Evolutionary conservation across 2,797 vertebrate genomes (phyloP), one percentile per base, ranked within the genome.

Genomic region (Pogonophryne albipinna): DNA sequence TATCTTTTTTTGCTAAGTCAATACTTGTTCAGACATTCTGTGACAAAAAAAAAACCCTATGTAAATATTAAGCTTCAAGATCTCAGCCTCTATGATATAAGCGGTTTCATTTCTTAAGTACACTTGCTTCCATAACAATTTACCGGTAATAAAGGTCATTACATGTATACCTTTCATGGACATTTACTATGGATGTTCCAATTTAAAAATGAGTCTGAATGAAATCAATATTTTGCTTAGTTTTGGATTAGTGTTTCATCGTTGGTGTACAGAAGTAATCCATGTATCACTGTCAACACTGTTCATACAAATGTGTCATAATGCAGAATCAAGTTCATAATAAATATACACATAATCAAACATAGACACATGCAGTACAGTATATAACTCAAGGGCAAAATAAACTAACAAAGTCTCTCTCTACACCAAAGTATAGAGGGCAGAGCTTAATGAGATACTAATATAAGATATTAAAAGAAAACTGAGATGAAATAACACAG

Each of bases 181-280:
- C 41, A 34, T 34, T 27, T 14, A 50, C 41, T 14, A 1, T 13
- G 17, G 31, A 31, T 27, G 16, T 31, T 71, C 23, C 42, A 1
- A 41, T 69, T 45, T 55, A 10, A 60, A 60, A 52, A 51, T 41
- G 10, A 51, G 19, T 51, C 42, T 4, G 1, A 0, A 12, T 19
- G 0, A 46, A 6, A 17, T 50, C 2, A 58, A 23, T 27, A 0
- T 34, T 42, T 1, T 55, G 10, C 19, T 42, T 66, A 42, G 15
- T 50, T 53, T 57, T 12, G 19, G 34, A 56, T 19, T 15, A 50
- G 15, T 51, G 17, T 66, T 72, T 73, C 27, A 19, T 61, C 10
- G 47, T 34, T 52, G 45, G 6, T 47, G 53, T 53, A 17, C 5
- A 47, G 6, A n/a, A n/a, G 34, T 4, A 20, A 45, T 17, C 11